Base-by-base conservation (phyloP, 2,797 vertebrate genomes). In the Erethizon dorsatum region DNA sequence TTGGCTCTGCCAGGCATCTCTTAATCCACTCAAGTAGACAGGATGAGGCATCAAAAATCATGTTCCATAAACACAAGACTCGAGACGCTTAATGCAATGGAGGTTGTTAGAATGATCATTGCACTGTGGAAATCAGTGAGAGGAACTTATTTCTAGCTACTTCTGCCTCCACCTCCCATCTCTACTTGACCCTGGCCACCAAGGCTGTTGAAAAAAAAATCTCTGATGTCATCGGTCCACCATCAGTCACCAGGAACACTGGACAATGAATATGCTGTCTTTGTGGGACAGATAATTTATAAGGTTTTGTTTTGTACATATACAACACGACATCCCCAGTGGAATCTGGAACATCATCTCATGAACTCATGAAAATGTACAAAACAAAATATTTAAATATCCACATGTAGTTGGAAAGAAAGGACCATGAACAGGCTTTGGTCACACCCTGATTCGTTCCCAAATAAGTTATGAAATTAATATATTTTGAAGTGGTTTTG, bases 61-160 rank as follows among this genome's bases (percentile, higher is more conserved):
- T 47, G 5, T 47, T 45, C 5, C 71, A 75, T 14, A 75, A 26
- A 47, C 22, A 45, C 11, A 13, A 26, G 12, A 26, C 22, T 13
- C 28, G 41, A 47, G 24, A 13, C 11, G 45, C 13, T 24, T 67
- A 24, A n/a, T 7, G 18, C 15, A 11, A 67, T 26, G 67, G 67
- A 77, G 12, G 20, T 22, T 2, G 11, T 18, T 31, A 33, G n/a
- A 15, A 10, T 11, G 10, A 10, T 3, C 18, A 22, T 0, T 10
- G 5, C 41, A 26, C 31, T 52, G 50, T 28, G 67, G 50, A 67
- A 77, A 83, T 15, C 4, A 41, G 10, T 9, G 54, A 75, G 17
- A 7, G 22, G 0, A 12, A 45, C n/a, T 87, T 56, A 45, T 56
- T 37, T 75, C 24, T 18, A 41, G 20, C 69, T 73, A 22, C 20